These are phyloP conservation scores for Calameuta idolon DNA, from an alignment of 2,888 invertebrate species.

Conservation along the genomic window DNA sequence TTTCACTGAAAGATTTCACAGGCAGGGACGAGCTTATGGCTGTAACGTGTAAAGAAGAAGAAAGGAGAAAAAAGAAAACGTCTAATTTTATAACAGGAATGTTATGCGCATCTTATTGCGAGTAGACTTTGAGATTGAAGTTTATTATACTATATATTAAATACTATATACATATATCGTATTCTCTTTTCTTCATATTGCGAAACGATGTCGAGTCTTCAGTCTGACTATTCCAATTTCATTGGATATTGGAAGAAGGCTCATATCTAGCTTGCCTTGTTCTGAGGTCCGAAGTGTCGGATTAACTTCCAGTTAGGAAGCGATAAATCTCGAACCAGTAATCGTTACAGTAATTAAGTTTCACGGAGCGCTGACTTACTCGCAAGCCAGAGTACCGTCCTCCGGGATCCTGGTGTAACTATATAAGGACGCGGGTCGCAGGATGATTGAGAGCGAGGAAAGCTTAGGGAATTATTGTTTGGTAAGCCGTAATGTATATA, in stretches of 20 bases:
- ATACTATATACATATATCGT: too few relatives aligned
- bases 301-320: background rate
- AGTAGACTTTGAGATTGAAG: background rate
- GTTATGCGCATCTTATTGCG: background rate
- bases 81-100: background rate
- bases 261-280: background rate
- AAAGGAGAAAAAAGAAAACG: background rate
- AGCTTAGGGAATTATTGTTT: slow-evolving; percentile 43
- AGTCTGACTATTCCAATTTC: background rate
- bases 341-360: slow-evolving; percentile 7
- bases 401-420: background rate
- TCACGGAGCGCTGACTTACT: slow-evolving; percentile 1
- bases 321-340: slow-evolving; percentile 4
- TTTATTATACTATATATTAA: background rate
- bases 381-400: background rate
- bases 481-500: slow-evolving; percentile 47
- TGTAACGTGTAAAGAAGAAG: background rate
- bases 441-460: slow-evolving; percentile 20
- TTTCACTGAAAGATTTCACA: background rate
- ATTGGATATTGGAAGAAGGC: background rate
- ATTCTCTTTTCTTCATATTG: background rate
- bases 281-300: slow-evolving; percentile 1
- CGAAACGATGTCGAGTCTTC: background rate
- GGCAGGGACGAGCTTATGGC: background rate
- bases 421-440: slow-evolving; percentile 11